Conservation (phyloP, 2,888 invertebrate species). For the Pachliopta kotzebuea region DNA sequence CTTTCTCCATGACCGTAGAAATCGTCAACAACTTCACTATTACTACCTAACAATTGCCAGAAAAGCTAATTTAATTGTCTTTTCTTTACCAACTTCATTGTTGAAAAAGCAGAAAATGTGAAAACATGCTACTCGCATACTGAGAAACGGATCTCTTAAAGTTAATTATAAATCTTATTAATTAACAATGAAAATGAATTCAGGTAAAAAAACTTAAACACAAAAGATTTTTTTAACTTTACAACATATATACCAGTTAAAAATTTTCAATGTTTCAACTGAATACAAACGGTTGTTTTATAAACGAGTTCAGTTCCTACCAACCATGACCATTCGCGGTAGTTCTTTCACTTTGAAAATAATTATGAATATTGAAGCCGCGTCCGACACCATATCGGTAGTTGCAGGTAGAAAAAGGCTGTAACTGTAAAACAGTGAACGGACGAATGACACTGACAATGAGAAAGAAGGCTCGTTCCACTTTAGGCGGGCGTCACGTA, state of each 20-base stretch:
- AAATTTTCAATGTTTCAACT: not conserved
- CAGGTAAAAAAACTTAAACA: not conserved
- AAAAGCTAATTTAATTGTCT: constrained; percentile 35
- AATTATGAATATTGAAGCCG: constrained; percentile 66
- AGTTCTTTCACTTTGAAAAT: constrained; percentile 55
- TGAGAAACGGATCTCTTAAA: constrained; percentile 40
- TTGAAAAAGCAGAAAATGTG: constrained; percentile 28
- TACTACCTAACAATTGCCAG: constrained; percentile 27
- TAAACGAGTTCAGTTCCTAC: constrained; percentile 39
- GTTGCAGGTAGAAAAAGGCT: constrained; percentile 54
- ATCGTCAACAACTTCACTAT: constrained; percentile 5
- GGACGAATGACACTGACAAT: constrained; percentile 71
- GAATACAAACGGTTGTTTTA: constrained; percentile 25
- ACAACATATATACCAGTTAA: not conserved
- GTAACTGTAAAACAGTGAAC: constrained; percentile 74
- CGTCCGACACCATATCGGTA: constrained; percentile 56
- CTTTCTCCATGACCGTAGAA: constrained; percentile 19
- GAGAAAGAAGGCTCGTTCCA: constrained; percentile 57
- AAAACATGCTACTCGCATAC: constrained; percentile 61
- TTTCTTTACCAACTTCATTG: constrained; percentile 6
- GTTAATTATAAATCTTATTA: not conserved
- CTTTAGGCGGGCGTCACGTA: constrained; percentile 67
- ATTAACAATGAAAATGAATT: not conserved
- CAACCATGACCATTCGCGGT: constrained; percentile 40
- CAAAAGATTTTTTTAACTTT: not conserved